phyloP scores from a whole-genome alignment of 2,888 invertebrate species.

The Rapana venosa region DNA sequence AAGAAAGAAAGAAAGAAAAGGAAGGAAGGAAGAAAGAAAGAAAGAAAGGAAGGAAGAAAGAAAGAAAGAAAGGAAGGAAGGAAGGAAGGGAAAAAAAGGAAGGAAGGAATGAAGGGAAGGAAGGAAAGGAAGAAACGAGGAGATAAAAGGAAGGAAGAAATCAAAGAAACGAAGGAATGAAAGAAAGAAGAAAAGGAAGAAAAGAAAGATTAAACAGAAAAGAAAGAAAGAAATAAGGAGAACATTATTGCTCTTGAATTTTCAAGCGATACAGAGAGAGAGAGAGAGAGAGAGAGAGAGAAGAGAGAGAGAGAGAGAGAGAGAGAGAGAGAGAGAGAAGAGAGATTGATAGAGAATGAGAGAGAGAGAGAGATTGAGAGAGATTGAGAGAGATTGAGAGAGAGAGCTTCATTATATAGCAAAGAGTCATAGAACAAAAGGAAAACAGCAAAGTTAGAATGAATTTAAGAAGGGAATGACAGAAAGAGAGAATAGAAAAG shows the following conservation, averaged over 20 bases:
- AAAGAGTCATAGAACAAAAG: too few species aligned
- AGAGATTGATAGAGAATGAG: neutral
- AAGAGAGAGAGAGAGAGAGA: too few species aligned
- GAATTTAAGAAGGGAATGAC: too few species aligned
- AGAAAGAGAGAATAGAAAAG: too few species aligned
- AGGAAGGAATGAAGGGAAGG: neutral
- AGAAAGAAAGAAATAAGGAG: too few species aligned
- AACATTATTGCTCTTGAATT: too few species aligned
- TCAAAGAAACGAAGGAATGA: neutral
- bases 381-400: neutral
- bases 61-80: neutral
- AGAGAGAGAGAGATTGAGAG: neutral
- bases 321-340: neutral
- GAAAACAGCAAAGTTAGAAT: too few species aligned
- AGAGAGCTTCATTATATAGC: neutral
- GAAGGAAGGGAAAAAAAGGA: neutral
- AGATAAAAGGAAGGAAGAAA: neutral
- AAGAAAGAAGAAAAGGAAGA: neutral
- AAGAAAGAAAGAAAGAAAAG: neutral
- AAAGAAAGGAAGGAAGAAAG: neutral
- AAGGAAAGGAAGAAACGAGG: neutral
- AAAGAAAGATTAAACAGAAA: too few species aligned
- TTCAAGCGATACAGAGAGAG: too few species aligned
- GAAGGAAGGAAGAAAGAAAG: neutral
- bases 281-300: too few species aligned